phyloP scores from a whole-genome alignment of 2,888 invertebrate genomes.

The Oscheius sp. region DNA sequence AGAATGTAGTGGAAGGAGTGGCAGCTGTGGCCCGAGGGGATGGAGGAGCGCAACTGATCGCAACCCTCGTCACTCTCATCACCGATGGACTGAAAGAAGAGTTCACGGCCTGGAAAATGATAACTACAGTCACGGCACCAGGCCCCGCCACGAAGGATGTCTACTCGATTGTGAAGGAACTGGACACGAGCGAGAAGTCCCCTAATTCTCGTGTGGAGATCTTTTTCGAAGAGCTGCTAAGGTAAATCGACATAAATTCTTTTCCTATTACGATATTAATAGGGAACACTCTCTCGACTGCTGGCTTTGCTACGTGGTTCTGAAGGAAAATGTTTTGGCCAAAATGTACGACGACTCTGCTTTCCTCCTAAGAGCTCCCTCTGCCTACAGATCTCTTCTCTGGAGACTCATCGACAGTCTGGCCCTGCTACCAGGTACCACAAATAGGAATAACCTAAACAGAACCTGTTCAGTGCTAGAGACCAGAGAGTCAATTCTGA shows the following conservation, averaged over 20 bases:
- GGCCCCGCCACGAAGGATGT: constrained; percentile 69
- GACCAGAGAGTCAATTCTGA: constrained; percentile 12
- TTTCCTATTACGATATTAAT: constrained; percentile 5
- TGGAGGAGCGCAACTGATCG: constrained; percentile 79
- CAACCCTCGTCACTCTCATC: constrained; percentile 86
- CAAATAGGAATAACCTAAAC: not conserved
- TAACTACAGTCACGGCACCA: constrained; percentile 63
- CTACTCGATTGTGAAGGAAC: constrained; percentile 61
- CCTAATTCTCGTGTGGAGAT: constrained; percentile 62
- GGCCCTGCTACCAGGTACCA: constrained; percentile 80
- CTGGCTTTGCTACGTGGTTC: constrained; percentile 88
- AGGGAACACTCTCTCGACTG: constrained; percentile 78
- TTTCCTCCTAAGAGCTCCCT: constrained; percentile 80
- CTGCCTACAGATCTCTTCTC: constrained; percentile 78
- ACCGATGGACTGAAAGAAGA: constrained; percentile 86
- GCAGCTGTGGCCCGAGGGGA: constrained; percentile 61
- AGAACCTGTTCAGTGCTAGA: constrained; percentile 24
- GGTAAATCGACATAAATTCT: constrained; percentile 41
- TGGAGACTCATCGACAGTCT: constrained; percentile 84
- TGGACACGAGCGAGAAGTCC: constrained; percentile 66
- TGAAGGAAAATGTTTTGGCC: constrained; percentile 81
- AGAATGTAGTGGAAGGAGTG: constrained; percentile 71
- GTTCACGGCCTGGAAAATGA: constrained; percentile 68
- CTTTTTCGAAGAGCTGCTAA: constrained; percentile 67
- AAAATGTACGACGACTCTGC: constrained; percentile 84